Evolutionary conservation across 2,113 vertebrate species (phyloP).

Genomic region (Sprattus sprattus): DNA sequence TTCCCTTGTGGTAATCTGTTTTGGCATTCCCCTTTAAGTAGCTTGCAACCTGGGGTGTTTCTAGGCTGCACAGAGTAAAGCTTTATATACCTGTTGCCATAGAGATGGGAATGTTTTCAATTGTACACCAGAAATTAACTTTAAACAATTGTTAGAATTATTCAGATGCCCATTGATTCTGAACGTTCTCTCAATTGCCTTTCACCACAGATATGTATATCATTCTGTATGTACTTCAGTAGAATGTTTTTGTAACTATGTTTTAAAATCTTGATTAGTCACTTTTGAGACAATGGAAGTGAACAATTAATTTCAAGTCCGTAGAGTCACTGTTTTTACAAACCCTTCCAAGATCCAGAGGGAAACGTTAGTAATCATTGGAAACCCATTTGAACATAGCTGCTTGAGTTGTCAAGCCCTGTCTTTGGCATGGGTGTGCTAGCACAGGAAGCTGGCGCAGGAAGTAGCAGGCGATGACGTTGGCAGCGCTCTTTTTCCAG

Average conservation of each 20-base stretch:
- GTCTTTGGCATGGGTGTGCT: too few species aligned
- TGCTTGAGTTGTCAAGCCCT: neutral
- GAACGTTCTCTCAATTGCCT: neutral
- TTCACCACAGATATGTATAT: neutral
- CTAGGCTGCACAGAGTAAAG: neutral
- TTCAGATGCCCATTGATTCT: neutral
- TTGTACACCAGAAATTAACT: neutral
- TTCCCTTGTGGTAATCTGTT: neutral
- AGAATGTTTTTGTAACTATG: too few species aligned
- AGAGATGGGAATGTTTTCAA: neutral
- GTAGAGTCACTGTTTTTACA: neutral
- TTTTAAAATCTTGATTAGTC: too few species aligned
- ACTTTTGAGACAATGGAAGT: neutral
- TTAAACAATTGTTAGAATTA: neutral
- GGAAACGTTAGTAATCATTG: neutral
- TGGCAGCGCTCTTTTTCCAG: constrained; percentile 78
- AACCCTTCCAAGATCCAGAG: neutral
- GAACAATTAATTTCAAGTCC: neutral
- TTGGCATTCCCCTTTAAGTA: neutral
- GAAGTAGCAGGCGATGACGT: constrained; percentile 39
- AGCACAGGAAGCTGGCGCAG: neutral
- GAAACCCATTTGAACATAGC: too few species aligned
- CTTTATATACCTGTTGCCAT: neutral
- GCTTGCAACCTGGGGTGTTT: neutral
- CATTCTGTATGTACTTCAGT: too few species aligned